These are phyloP conservation scores for Festucalex cinctus DNA, from an alignment of 2,113 vertebrate species.

Conservation along the genomic window DNA sequence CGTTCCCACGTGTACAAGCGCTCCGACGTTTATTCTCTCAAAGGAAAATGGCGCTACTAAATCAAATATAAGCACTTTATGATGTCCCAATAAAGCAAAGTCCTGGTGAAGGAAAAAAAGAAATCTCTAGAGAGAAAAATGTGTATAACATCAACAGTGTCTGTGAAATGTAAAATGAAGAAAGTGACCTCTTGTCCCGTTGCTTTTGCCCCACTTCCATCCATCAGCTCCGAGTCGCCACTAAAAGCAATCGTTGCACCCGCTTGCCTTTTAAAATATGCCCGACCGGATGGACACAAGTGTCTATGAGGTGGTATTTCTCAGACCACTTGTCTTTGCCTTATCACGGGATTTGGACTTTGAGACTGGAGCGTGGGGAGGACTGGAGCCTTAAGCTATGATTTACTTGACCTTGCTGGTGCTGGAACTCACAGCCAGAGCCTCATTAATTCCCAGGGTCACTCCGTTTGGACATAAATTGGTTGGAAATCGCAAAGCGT, in stretches of 20 bases:
- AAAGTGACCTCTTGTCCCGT: conserved; percentile 79
- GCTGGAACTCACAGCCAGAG: conserved; percentile 85
- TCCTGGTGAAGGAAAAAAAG: conserved; percentile 25
- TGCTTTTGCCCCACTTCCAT: conserved; percentile 83
- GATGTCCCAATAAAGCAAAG: conserved; percentile 53
- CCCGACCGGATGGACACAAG: conserved; percentile 82
- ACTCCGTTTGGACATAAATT: conserved; percentile 93
- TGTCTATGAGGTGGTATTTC: conserved; percentile 90
- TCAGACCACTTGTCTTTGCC: conserved; percentile 81
- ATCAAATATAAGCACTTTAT: conserved; percentile 63
- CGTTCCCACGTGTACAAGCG: conserved; percentile 57
- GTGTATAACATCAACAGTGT: conserved; percentile 68
- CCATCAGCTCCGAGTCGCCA: conserved; percentile 89
- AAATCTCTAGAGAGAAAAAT: conserved; percentile 62
- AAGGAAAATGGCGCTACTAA: conserved; percentile 56
- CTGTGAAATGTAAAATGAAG: conserved; percentile 81
- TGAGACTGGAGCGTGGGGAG: conserved; percentile 68
- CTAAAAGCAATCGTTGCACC: conserved; percentile 86
- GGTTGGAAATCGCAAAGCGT: conserved; percentile 84
- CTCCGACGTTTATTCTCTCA: conserved; percentile 53
- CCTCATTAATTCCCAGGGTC: conserved; percentile 99
- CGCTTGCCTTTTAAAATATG: conserved; percentile 83
- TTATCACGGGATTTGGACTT: conserved; percentile 86
- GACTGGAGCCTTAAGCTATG: conserved; percentile 83
- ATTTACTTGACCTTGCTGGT: conserved; percentile 93